Conservation (phyloP, 2,888 invertebrate genomes). For the Bellardia pandia region DNA sequence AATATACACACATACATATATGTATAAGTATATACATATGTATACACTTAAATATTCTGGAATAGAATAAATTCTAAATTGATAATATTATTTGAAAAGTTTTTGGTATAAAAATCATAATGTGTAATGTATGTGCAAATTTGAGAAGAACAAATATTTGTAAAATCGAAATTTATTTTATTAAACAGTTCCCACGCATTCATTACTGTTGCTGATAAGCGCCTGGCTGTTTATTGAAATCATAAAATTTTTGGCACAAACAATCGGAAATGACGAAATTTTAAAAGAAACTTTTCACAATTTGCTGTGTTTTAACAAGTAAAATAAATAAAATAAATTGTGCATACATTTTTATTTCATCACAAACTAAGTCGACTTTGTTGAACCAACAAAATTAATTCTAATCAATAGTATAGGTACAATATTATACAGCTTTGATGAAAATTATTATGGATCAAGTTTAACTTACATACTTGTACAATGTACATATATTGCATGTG, state of each 20-base stretch:
- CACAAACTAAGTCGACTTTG: not conserved
- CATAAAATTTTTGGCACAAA: not conserved
- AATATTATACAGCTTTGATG: too few relatives aligned
- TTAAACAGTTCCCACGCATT: constrained; percentile 2
- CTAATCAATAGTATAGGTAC: not conserved
- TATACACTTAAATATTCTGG: too few relatives aligned
- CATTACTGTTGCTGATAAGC: not conserved
- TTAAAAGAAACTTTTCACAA: not conserved
- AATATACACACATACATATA: too few relatives aligned
- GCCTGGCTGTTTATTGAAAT: not conserved
- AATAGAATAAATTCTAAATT: too few relatives aligned
- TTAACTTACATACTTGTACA: too few relatives aligned
- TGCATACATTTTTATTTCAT: not conserved
- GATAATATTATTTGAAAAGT: too few relatives aligned
- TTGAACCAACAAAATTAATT: not conserved
- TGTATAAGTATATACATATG: too few relatives aligned
- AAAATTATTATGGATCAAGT: too few relatives aligned
- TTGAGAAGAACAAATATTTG: not conserved
- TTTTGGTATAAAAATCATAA: too few relatives aligned
- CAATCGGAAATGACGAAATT: constrained; percentile 22
- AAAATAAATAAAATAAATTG: too few relatives aligned
- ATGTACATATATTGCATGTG: too few relatives aligned
- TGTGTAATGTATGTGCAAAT: not conserved
- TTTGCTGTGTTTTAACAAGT: not conserved
- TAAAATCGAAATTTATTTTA: not conserved